phyloP scores from a whole-genome alignment of 2,888 invertebrate genomes.

The Cryptosula pallasiana region DNA sequence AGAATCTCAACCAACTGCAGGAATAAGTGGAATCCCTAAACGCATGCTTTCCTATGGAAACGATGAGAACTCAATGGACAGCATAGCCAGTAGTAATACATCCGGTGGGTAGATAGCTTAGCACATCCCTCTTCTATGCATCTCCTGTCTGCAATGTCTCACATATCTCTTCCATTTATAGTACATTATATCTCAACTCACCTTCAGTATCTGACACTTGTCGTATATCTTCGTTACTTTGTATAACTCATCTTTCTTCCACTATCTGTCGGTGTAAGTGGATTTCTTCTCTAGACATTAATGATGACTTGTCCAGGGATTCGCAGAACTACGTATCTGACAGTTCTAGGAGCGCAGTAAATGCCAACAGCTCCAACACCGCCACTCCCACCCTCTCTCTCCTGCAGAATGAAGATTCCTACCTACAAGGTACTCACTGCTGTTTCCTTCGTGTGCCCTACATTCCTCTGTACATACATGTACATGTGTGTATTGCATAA shows the following conservation, averaged over 20 bases:
- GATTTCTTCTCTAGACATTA: neutral
- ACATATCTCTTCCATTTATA: no score
- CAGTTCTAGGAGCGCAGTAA: constrained; percentile 3
- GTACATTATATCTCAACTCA: no score
- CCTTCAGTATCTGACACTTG: no score
- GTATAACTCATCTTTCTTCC: no score
- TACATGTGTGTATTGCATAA: neutral
- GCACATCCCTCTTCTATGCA: no score
- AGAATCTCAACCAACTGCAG: constrained; percentile 1
- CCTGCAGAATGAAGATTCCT: neutral
- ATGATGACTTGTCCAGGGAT: constrained; percentile 21
- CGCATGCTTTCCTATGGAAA: neutral
- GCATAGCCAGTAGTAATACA: constrained; percentile 10
- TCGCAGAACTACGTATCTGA: constrained; percentile 13
- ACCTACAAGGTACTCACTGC: neutral
- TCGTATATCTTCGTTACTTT: no score
- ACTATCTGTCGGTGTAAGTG: no score
- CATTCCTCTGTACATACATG: neutral
- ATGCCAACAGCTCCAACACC: neutral
- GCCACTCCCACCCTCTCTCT: neutral
- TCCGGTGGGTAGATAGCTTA: constrained; percentile 7
- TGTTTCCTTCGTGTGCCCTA: neutral
- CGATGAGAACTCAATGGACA: constrained; percentile 23
- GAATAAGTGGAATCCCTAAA: constrained; percentile 12
- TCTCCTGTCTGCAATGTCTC: no score